Evolutionary conservation across 1,140 invertebrate species (phyloP).

Genomic region (Hyposmocoma kahamanoa): DNA sequence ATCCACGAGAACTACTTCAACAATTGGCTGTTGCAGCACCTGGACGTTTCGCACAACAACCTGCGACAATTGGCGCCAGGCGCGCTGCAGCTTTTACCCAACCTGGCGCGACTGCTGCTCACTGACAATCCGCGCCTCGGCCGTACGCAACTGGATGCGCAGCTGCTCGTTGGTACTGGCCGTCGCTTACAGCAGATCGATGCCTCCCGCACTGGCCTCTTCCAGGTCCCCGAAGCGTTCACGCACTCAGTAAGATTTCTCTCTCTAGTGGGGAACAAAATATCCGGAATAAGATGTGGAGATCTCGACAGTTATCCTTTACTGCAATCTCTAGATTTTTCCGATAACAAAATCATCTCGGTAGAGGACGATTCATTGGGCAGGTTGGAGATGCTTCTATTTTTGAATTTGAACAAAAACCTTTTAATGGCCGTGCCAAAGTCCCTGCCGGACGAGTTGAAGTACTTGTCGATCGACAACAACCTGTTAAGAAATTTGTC

Average conservation of each 20-base stretch:
- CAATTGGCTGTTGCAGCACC: conserved; percentile 79
- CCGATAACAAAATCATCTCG: conserved; percentile 82
- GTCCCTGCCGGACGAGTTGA: conserved; percentile 65
- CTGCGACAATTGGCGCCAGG: conserved; percentile 81
- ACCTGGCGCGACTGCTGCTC: conserved; percentile 84
- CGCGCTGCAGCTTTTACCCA: conserved; percentile 82
- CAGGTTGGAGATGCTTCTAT: conserved; percentile 83
- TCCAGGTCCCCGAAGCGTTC: conserved; percentile 86
- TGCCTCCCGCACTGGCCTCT: conserved; percentile 85
- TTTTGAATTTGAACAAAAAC: conserved; percentile 88
- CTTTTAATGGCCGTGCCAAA: conserved; percentile 78
- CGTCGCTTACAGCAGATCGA: conserved; percentile 85
- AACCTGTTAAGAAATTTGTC: conserved; percentile 79
- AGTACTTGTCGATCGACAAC: conserved; percentile 66
- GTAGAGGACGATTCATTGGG: conserved; percentile 92
- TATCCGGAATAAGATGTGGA: conserved; percentile 83
- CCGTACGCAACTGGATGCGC: conserved; percentile 73
- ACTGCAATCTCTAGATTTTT: conserved; percentile 86
- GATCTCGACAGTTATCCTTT: conserved; percentile 93
- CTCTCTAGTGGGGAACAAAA: conserved; percentile 83
- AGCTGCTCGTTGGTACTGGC: conserved; percentile 80
- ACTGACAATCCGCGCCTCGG: conserved; percentile 81
- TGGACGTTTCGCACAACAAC: conserved; percentile 87
- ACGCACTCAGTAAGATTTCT: conserved; percentile 89
- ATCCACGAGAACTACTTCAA: conserved; percentile 75